Evolutionary conservation across 2,888 invertebrate genomes (phyloP).

Genomic region (Pristionchus japonicus): DNA sequence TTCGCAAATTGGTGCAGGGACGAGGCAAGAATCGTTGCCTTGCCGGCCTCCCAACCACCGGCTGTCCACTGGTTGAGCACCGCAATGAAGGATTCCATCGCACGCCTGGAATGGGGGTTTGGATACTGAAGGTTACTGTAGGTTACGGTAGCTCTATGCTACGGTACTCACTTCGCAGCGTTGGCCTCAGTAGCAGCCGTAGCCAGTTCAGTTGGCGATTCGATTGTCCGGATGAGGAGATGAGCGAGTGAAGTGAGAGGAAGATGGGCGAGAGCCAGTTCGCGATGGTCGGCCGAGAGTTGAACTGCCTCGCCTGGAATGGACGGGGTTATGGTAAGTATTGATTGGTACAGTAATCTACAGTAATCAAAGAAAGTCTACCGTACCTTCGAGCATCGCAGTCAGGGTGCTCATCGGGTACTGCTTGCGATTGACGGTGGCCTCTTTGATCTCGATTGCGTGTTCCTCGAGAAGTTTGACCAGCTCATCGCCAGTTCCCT

Average conservation of each 20-base stretch:
- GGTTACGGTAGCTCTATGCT: no score
- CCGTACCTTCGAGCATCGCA: no score
- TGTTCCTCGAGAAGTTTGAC: no score
- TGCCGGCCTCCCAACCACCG: not conserved
- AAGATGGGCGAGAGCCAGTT: not conserved
- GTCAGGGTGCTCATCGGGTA: no score
- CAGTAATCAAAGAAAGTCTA: no score
- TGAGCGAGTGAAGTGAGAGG: not conserved
- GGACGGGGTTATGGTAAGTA: no score
- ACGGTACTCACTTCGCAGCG: not conserved
- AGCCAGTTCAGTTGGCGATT: not conserved
- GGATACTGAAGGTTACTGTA: not conserved
- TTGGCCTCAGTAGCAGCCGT: not conserved
- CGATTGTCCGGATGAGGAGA: not conserved
- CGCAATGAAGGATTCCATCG: not conserved
- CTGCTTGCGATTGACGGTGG: no score
- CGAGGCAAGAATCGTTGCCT: not conserved
- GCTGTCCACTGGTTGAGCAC: not conserved
- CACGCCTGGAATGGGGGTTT: not conserved
- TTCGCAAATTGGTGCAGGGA: not conserved
- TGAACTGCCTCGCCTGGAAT: slow-evolving; percentile 24
- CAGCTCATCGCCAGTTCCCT: no score
- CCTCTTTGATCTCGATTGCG: no score
- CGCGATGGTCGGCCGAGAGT: not conserved
- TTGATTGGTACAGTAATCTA: no score